Conservation (phyloP, 2,888 invertebrate genomes). For the Periphyllus acericola region DNA sequence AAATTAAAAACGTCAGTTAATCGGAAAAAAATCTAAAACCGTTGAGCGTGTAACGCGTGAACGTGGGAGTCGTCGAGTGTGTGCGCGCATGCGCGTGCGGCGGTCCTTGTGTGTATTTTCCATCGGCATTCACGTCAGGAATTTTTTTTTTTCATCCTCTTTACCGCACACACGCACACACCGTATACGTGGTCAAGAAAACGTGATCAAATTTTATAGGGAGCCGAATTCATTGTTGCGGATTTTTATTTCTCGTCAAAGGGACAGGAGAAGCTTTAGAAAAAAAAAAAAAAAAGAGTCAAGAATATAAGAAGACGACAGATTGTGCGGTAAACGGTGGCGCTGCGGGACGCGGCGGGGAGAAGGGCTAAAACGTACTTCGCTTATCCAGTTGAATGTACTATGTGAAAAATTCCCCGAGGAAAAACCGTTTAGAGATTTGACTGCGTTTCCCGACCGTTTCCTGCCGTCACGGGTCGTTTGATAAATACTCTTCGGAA, state of each 20-base stretch:
- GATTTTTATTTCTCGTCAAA: constrained; percentile 49
- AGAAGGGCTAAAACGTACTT: constrained; percentile 10
- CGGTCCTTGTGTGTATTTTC: not conserved
- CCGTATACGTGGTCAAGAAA: not conserved
- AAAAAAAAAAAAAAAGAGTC: not conserved
- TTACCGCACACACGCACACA: not conserved
- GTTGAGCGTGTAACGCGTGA: not conserved
- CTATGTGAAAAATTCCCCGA: constrained; percentile 24
- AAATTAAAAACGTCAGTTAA: constrained; percentile 16
- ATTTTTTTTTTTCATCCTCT: not conserved
- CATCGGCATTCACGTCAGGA: constrained; percentile 15
- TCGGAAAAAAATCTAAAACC: constrained; percentile 14
- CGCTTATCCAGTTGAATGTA: constrained; percentile 18
- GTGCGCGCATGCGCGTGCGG: not conserved
- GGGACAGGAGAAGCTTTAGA: constrained; percentile 12
- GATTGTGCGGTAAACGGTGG: not conserved
- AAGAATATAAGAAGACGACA: not conserved
- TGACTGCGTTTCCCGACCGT: constrained; percentile 21
- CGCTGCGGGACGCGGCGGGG: too few relatives aligned
- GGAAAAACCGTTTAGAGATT: constrained; percentile 52
- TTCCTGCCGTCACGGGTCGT: constrained; percentile 37
- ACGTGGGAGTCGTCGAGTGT: not conserved
- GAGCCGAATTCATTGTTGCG: constrained; percentile 43
- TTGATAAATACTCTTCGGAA: constrained; percentile 33
- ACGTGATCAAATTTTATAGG: constrained; percentile 58